Percentiles rank a stretch among this genome's conserved stretches.
Conservation (phyloP, 1,140 invertebrate genomes). For the Oscheius sp. region DNA sequence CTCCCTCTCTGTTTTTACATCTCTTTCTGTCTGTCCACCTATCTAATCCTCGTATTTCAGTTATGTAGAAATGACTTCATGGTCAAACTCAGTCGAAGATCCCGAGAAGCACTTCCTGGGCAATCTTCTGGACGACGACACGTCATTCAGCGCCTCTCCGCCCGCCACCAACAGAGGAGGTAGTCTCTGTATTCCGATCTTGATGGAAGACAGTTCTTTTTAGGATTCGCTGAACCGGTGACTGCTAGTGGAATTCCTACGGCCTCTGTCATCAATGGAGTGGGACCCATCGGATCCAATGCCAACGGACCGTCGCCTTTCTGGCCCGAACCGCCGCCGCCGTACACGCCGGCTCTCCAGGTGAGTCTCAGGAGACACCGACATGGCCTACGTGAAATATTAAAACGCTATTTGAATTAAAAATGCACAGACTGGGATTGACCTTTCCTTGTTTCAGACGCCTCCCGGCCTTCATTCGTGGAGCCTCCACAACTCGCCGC, state of each 20-base stretch:
- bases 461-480: background rate
- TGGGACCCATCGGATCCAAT: slow-evolving; percentile 4
- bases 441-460: background rate
- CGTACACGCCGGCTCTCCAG: background rate
- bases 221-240: background rate
- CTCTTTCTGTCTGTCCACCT: background rate
- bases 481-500: background rate
- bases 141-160: background rate
- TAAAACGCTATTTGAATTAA: no score
- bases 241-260: background rate
- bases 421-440: background rate
- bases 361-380: background rate
- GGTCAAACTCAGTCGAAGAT: slow-evolving; percentile 20
- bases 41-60: background rate
- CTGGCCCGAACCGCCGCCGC: slow-evolving; percentile 27
- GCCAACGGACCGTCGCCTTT: background rate
- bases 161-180: background rate
- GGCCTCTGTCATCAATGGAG: background rate
- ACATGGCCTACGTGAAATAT: no score
- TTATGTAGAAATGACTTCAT: background rate
- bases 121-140: slow-evolving; percentile 27
- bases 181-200: background rate
- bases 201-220: background rate
- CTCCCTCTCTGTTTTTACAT: background rate
- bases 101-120: slow-evolving; percentile 29